Evolutionary conservation across 2,888 invertebrate genomes (phyloP).

Genomic region (Xylophagus ater): DNA sequence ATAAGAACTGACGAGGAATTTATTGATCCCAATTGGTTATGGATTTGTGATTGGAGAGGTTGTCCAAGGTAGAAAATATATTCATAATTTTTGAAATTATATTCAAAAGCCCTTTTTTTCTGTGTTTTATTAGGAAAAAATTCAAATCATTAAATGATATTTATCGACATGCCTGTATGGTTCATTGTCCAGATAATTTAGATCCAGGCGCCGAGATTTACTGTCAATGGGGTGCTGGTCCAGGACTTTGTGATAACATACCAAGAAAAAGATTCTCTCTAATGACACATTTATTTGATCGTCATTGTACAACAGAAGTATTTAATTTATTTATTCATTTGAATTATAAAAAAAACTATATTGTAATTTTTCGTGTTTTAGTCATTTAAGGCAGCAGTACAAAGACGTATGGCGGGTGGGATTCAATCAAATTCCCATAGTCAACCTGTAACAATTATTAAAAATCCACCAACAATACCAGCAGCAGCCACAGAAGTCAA

Average conservation of each 20-base stretch:
- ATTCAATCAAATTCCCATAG: constrained; percentile 24
- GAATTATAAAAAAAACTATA: not conserved
- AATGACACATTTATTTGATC: constrained; percentile 92
- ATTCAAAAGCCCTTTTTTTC: not conserved
- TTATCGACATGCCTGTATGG: constrained; percentile 75
- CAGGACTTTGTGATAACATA: constrained; percentile 71
- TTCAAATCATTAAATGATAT: constrained; percentile 68
- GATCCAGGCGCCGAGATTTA: constrained; percentile 59
- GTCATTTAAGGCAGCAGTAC: constrained; percentile 30
- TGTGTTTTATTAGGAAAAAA: constrained; percentile 41
- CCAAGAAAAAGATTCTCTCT: constrained; percentile 85
- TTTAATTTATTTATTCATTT: constrained; percentile 18
- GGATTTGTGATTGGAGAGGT: constrained; percentile 88
- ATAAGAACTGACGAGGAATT: constrained; percentile 22
- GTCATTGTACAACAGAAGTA: constrained; percentile 80
- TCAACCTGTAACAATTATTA: constrained; percentile 36
- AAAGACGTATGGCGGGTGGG: constrained; percentile 32
- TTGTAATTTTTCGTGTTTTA: constrained; percentile 8
- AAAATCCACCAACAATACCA: constrained; percentile 26
- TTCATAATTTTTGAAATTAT: not conserved
- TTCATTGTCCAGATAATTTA: constrained; percentile 62
- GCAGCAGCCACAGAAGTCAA: constrained; percentile 23
- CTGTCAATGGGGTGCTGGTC: constrained; percentile 68
- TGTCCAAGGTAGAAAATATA: constrained; percentile 52
- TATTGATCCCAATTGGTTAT: constrained; percentile 41